Conservation (phyloP, 2,888 invertebrate genomes). For the Troides oblongomaculatus region DNA sequence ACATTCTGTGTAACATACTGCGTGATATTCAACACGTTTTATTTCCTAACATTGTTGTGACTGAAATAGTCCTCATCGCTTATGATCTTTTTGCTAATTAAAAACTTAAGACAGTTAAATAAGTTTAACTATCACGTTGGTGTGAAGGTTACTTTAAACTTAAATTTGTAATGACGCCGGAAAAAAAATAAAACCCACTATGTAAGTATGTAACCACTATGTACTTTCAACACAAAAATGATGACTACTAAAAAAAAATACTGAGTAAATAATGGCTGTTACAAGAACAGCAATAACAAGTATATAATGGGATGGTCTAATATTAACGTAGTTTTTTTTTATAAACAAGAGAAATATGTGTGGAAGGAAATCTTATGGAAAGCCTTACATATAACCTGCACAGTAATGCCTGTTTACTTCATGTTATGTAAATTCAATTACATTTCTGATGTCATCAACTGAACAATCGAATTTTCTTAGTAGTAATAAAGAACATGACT, state of each 20-base stretch:
- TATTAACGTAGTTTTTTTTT: neutral
- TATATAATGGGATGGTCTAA: neutral
- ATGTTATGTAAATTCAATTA: conserved; percentile 21
- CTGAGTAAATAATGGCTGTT: too few species aligned
- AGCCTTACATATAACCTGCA: neutral
- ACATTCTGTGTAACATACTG: too few species aligned
- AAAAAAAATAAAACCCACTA: neutral
- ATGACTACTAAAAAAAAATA: too few species aligned
- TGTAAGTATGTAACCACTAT: too few species aligned
- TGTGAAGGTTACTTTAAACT: too few species aligned
- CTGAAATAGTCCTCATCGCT: too few species aligned
- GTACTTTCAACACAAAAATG: too few species aligned
- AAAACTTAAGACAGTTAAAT: too few species aligned
- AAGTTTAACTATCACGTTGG: too few species aligned
- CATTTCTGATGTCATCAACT: conserved; percentile 31
- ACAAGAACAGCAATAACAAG: neutral
- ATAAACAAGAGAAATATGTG: neutral
- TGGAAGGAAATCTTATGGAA: neutral
- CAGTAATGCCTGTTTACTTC: neutral
- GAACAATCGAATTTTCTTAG: conserved; percentile 31
- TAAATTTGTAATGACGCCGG: neutral
- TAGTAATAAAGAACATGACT: conserved; percentile 24
- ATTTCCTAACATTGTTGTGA: too few species aligned
- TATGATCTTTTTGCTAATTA: too few species aligned
- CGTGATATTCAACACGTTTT: too few species aligned